phyloP scores from a whole-genome alignment of 2,113 vertebrate genomes.

The Neoarius graeffei region DNA sequence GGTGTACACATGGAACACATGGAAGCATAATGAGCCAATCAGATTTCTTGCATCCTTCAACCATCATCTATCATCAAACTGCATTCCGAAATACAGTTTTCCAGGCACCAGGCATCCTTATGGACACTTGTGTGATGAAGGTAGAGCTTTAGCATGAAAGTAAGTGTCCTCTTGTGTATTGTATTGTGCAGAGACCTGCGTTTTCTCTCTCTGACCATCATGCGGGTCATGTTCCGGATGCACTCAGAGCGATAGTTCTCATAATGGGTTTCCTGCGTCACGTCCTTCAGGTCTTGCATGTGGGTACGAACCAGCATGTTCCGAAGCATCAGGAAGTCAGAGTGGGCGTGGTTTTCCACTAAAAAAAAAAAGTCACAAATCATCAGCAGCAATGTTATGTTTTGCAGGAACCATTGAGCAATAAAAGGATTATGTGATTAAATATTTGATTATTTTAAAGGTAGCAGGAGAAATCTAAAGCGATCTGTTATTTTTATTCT shows the following conservation, averaged over 20 bases:
- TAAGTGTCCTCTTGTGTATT: neutral
- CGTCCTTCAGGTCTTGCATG: constrained; percentile 97
- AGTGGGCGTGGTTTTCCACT: constrained; percentile 79
- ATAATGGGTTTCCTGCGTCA: constrained; percentile 90
- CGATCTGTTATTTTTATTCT: neutral
- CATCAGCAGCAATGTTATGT: neutral
- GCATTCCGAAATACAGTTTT: neutral
- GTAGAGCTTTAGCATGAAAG: neutral
- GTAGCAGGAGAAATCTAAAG: neutral
- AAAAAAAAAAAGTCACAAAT: constrained; percentile 2
- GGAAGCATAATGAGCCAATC: neutral
- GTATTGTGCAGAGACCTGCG: constrained; percentile 82
- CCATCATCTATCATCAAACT: neutral
- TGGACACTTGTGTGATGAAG: neutral
- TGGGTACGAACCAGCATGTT: constrained; percentile 95
- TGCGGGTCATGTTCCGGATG: constrained; percentile 94
- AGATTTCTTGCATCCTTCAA: neutral
- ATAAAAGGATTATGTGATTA: neutral
- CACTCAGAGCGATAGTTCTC: constrained; percentile 94
- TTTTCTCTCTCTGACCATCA: constrained; percentile 88
- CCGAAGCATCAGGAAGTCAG: constrained; percentile 93
- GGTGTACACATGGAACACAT: neutral
- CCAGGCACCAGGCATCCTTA: neutral
- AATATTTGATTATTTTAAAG: neutral
- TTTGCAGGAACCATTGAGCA: neutral